These are phyloP conservation scores for Myocastor coypus DNA, from an alignment of 2,113 vertebrate genomes.

Conservation along the genomic window DNA sequence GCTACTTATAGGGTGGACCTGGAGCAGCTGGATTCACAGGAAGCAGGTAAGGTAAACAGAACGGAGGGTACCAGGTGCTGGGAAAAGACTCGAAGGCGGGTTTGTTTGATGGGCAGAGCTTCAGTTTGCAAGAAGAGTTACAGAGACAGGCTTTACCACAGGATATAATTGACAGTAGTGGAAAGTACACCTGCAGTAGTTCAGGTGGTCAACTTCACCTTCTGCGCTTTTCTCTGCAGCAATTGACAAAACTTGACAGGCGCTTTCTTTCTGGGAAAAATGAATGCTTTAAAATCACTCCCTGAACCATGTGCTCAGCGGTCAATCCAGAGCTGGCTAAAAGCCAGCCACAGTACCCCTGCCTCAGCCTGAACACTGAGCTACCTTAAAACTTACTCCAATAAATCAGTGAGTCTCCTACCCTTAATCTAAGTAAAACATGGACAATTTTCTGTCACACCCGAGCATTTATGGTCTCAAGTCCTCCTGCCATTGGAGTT, in stretches of 20 bases:
- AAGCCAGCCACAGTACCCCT: not conserved
- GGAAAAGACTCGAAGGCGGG: not conserved
- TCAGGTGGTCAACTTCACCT: not conserved
- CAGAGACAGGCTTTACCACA: not conserved
- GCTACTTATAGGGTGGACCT: not conserved
- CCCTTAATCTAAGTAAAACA: not conserved
- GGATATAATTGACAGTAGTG: not conserved
- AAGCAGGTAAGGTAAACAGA: not conserved
- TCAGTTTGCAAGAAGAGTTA: not conserved
- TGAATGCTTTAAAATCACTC: not conserved
- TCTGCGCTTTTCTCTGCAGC: not conserved
- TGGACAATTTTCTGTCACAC: not conserved
- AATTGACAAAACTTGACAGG: not conserved
- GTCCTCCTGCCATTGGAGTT: not conserved
- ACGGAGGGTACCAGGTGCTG: not conserved
- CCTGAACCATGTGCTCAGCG: not conserved
- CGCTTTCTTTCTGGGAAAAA: not conserved
- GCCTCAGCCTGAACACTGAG: not conserved
- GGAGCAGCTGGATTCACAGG: not conserved
- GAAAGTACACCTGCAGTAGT: not conserved
- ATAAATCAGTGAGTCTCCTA: not conserved
- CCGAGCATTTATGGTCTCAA: not conserved
- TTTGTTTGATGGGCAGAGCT: not conserved
- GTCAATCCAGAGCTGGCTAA: not conserved
- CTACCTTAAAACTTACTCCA: not conserved